Percentiles rank a stretch among this genome's conserved stretches.
Conservation (phyloP, 2,888 invertebrate genomes). For the Odontocerum albicorne region DNA sequence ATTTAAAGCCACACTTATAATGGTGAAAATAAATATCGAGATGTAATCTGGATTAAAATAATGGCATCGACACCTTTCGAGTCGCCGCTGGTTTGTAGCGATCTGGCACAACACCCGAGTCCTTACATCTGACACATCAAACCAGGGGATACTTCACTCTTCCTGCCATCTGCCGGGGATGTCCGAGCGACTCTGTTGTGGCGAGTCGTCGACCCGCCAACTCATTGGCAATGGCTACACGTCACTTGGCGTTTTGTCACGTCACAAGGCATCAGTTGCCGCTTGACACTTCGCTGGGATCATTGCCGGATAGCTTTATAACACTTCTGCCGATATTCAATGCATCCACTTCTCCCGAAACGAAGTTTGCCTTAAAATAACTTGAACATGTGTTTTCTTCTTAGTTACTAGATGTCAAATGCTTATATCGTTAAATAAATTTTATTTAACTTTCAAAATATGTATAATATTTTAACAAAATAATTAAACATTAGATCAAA, state of each 20-base stretch:
- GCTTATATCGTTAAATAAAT: too few relatives aligned
- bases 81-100: neutral
- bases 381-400: too few relatives aligned
- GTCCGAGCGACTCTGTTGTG: constrained; percentile 3
- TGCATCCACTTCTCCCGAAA: too few relatives aligned
- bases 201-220: constrained; percentile 7
- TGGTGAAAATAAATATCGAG: constrained; percentile 29
- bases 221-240: neutral
- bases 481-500: too few relatives aligned
- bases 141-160: constrained; percentile 21
- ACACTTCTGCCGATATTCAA: too few relatives aligned
- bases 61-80: constrained; percentile 30
- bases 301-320: constrained; percentile 21
- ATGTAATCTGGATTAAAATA: constrained; percentile 31
- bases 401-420: too few relatives aligned
- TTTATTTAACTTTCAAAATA: too few relatives aligned
- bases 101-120: constrained; percentile 5
- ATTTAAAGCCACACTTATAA: constrained; percentile 25
- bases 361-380: too few relatives aligned
- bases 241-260: constrained; percentile 26
- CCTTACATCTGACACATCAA: constrained; percentile 27
- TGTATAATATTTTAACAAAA: too few relatives aligned
- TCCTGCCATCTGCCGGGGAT: constrained; percentile 1
- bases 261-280: constrained; percentile 12
- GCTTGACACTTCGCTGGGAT: constrained; percentile 11